Base-by-base conservation (phyloP, 2,888 invertebrate species). In the Nezara viridula region DNA sequence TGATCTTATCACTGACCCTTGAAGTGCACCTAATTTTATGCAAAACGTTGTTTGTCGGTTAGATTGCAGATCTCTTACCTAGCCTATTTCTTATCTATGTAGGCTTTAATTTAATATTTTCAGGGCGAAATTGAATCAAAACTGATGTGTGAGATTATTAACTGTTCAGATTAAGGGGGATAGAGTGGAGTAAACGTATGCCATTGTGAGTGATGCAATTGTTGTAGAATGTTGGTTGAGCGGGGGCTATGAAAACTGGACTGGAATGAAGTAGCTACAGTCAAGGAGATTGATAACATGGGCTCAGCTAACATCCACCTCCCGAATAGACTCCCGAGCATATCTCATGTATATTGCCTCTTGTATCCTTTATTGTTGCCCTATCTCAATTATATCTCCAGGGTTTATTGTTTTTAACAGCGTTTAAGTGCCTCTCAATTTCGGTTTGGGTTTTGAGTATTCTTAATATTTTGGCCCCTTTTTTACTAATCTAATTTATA, bases 321-420 rank as follows among this genome's bases (percentile, higher is more conserved):
- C 81, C 81, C 81, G 12, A 81, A 81, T 44, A 81, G 81, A 81
- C 81, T 81, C 40, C 19, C 2, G 2, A 44, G n/a, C 81, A 81
- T 81, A 81, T 81, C 24, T 81, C 81, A 81, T 81, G 81, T 44
- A 81, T 44, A 81, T 81, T 81, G 81, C 81, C 24, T 24, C 81
- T 24, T 40, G 37, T 77, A 77, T 77, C 77, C 77, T 40, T 77
- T 77, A 81, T 81, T 32, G 16, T 66, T 32, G 66, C 27, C 66
- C 32, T 32, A 32, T 66, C 66, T 66, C 12, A 66, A 66, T 66
- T 66, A 32, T 66, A 66, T 66, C 66, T 66, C 19, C 27, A 3
- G 2, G 16, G 66, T 66, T 66, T 66, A 66, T 66, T 66, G 66
- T 32, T 66, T 66, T 66, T 66, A 32, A 32, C 66, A 66, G 27